These are phyloP conservation scores for Epizoanthus stellaris DNA, from an alignment of 92 coral and sea anemone genomes.

Conservation along the genomic window DNA sequence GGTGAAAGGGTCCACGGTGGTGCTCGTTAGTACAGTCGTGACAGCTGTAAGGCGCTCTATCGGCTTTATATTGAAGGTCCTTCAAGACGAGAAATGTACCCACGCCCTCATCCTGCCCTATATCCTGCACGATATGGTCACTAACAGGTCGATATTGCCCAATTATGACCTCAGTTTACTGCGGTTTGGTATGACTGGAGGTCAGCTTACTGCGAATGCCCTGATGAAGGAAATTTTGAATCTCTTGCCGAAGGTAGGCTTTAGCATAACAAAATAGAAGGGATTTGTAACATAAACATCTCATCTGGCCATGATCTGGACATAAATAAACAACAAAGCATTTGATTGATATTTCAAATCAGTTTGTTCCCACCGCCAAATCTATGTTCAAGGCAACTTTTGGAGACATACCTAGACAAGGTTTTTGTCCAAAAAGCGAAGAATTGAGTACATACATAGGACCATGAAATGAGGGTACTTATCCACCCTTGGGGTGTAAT, in stretches of 20 bases:
- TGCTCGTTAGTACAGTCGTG: slow-evolving; percentile 37
- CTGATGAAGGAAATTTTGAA: neutral
- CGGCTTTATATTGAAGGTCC: slow-evolving; percentile 25
- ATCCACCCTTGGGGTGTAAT: no score
- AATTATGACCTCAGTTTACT: slow-evolving; percentile 24
- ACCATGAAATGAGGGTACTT: no score
- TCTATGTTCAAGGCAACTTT: no score
- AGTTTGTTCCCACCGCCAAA: no score
- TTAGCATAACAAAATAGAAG: no score
- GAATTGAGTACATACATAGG: no score
- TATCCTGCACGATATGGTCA: slow-evolving; percentile 40
- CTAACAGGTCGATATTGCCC: neutral
- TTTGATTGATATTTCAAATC: no score
- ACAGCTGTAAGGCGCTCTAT: slow-evolving; percentile 31
- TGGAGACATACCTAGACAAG: no score
- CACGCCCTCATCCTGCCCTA: slow-evolving; percentile 48
- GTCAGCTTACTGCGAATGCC: slow-evolving; percentile 20
- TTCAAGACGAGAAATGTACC: slow-evolving; percentile 55
- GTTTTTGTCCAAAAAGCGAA: no score
- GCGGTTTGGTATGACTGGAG: slow-evolving; percentile 32
- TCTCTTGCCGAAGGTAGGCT: slow-evolving; percentile 28
- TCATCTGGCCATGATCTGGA: no score
- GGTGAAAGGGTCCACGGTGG: slow-evolving; percentile 42
- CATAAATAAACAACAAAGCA: no score
- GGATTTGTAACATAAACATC: no score